Evolutionary conservation across 2,888 invertebrate species (phyloP), one percentile per base, ranked within the genome.

Genomic region (Serripes groenlandicus): DNA sequence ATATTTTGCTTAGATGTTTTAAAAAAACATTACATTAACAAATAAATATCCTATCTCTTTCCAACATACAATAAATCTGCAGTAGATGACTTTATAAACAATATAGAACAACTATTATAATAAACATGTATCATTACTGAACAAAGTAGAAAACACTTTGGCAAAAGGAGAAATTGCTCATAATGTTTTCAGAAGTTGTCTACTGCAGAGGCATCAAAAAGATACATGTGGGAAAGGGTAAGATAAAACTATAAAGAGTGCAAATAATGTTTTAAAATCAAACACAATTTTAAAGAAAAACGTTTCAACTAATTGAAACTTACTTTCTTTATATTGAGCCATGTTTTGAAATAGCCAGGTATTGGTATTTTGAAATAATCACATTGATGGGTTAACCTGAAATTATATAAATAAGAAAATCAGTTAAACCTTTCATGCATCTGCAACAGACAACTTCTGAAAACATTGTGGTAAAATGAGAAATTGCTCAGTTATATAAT

Each of bases 281-380:
- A n/a, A n/a, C n/a, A n/a, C n/a, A n/a, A n/a, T n/a, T n/a, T n/a
- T n/a, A n/a, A n/a, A n/a, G n/a, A 34, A n/a, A 66, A 30, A 3
- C n/a, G 42, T 42, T 42, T 11, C 15, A 42, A 11, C 42, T 11
- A 7, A 42, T 15, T 42, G 42, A 42, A 42, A 42, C 42, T 75
- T 88, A 94, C 94, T 91, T 91, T 95, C 93, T 96, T 96, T 3
- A 96, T 93, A 90, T 96, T 96, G 71, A 96, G 95, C 96, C 96
- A 96, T 21, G 92, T 85, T 18, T 93, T 91, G 80, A 96, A 95
- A 88, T 95, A 95, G 11, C 73, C 75, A 66, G 90, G 86, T 32
- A 79, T 75, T 18, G 78, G 18, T 80, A 88, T 11, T 95, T 93
- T 89, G 21, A 95, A 95, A 18, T 95, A 88, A 9, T 90, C 56